Percentiles rank a stretch among this genome's conserved stretches.
Conservation (phyloP, 1,140 invertebrate species). For the Habropoda laboriosa region DNA sequence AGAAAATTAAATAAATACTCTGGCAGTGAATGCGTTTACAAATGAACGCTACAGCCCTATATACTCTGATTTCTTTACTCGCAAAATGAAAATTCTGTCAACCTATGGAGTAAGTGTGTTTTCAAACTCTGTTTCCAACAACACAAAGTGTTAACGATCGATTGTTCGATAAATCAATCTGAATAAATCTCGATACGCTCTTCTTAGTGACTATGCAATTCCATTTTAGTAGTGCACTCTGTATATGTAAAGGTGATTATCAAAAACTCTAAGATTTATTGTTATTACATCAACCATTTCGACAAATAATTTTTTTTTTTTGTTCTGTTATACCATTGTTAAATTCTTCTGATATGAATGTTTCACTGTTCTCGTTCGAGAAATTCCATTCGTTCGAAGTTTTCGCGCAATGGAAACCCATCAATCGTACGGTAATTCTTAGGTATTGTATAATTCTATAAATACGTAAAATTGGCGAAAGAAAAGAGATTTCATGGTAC, state of each 20-base stretch:
- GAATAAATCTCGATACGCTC: background rate
- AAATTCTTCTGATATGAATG: too few relatives aligned
- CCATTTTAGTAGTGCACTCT: slow-evolving; percentile 16
- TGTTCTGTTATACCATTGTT: too few relatives aligned
- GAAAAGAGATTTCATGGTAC: background rate
- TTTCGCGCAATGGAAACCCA: too few relatives aligned
- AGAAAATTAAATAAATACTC: slow-evolving; percentile 7
- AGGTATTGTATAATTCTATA: too few relatives aligned
- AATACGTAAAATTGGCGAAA: background rate
- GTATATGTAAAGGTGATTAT: background rate
- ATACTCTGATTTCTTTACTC: background rate
- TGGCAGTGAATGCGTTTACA: slow-evolving; percentile 38
- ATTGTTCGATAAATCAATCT: slow-evolving; percentile 12
- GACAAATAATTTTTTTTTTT: too few relatives aligned
- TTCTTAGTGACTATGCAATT: slow-evolving; percentile 33
- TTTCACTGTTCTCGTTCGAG: too few relatives aligned
- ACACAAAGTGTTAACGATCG: background rate
- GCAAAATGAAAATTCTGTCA: slow-evolving; percentile 4
- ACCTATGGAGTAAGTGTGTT: slow-evolving; percentile 13
- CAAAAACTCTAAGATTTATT: too few relatives aligned
- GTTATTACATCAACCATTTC: too few relatives aligned
- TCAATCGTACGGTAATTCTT: too few relatives aligned
- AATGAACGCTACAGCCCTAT: background rate
- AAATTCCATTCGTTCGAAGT: too few relatives aligned
- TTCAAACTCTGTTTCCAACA: background rate